A percentile compares a stretch with the other conserved stretches of the same genome.
Evolutionary conservation across 2,888 invertebrate genomes (phyloP).

Genomic region (Lingula anatina): DNA sequence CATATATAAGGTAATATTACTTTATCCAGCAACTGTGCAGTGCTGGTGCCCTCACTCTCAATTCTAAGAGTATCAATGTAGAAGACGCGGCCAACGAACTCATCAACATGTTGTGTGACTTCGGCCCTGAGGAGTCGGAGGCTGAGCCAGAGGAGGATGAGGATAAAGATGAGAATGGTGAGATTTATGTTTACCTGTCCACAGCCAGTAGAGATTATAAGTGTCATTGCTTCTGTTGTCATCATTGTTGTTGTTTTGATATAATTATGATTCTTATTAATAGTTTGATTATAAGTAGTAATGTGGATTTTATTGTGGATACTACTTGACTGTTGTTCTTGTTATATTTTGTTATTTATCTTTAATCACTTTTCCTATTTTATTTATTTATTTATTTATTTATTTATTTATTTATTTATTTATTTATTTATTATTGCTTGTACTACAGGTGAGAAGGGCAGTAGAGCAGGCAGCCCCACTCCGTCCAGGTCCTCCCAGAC

Average conservation of each 20-base stretch:
- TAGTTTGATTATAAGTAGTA: too few species aligned
- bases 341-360: too few species aligned
- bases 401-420: not conserved
- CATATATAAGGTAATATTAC: too few species aligned
- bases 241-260: too few species aligned
- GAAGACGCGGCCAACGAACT: constrained; percentile 70
- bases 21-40: constrained; percentile 62
- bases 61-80: constrained; percentile 55
- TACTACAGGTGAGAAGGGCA: not conserved
- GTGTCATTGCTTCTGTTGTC: too few species aligned
- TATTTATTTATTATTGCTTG: not conserved
- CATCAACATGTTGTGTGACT: constrained; percentile 50
- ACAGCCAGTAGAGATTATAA: too few species aligned
- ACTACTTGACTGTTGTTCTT: too few species aligned
- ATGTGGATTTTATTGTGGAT: too few species aligned
- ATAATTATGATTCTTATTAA: too few species aligned
- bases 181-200: too few species aligned
- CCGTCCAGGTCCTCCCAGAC: constrained; percentile 6
- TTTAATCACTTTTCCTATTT: too few species aligned
- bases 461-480: constrained; percentile 1
- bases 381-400: not conserved
- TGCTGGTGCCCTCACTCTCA: constrained; percentile 43
- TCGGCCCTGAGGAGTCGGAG: constrained; percentile 51
- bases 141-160: constrained; percentile 23
- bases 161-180: constrained; percentile 23